Evolutionary conservation across 2,797 vertebrate species (phyloP).

Genomic region (Halcyon badia): DNA sequence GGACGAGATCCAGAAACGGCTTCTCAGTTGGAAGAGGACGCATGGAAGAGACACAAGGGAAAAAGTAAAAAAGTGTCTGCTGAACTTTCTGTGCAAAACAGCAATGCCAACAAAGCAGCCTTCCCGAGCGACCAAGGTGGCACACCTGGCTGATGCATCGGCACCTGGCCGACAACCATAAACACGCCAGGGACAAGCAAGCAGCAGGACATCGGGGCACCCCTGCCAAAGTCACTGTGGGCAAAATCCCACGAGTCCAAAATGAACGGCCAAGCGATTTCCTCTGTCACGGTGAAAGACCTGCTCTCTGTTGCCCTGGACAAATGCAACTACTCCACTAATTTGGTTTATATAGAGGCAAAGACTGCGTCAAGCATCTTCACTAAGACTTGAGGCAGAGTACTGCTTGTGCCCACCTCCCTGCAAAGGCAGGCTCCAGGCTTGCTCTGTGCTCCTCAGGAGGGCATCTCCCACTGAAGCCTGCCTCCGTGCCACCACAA

Average conservation of each 20-base stretch:
- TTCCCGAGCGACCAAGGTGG: neutral
- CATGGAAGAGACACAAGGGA: neutral
- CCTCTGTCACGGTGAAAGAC: neutral
- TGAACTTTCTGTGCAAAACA: neutral
- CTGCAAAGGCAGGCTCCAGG: neutral
- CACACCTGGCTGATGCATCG: neutral
- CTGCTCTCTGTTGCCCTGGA: neutral
- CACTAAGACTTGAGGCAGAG: neutral
- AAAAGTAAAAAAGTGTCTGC: neutral
- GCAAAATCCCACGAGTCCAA: neutral
- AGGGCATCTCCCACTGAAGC: neutral
- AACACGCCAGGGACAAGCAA: fast-evolving
- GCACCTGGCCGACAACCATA: neutral
- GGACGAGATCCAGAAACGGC: neutral
- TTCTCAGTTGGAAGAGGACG: neutral
- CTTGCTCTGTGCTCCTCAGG: fast-evolving
- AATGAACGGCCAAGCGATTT: neutral
- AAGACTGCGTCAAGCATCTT: neutral
- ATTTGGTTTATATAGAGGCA: neutral
- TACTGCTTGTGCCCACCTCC: neutral
- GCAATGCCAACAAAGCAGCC: neutral
- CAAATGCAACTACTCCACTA: neutral
- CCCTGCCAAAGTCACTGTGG: neutral
- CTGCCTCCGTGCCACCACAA: neutral
- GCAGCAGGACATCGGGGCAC: neutral